These are phyloP conservation scores for Clarias laeviceps DNA, from an alignment of 2,797 vertebrate genomes.

Conservation along the genomic window DNA sequence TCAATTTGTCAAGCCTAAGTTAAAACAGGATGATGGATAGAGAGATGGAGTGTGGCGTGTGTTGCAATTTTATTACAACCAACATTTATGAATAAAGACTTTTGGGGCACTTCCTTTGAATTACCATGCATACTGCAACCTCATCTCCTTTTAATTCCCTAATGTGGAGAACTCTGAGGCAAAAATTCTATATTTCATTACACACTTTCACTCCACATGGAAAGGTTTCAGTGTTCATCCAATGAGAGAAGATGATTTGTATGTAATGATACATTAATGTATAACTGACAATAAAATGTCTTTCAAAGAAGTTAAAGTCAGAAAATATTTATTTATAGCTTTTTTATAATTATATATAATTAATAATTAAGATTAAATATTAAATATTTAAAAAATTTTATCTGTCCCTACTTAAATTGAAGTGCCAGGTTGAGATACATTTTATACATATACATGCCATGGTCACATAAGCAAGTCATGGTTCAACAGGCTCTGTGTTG, in stretches of 20 bases:
- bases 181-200: conserved; percentile 60
- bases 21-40: conserved; percentile 25
- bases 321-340: neutral
- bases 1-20: conserved; percentile 24
- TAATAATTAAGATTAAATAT: no score
- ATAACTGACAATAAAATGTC: neutral
- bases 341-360: neutral
- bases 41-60: neutral
- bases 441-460: neutral
- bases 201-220: conserved; percentile 60
- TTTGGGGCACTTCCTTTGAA: neutral
- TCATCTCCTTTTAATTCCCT: conserved; percentile 60
- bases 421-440: neutral
- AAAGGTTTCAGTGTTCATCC: neutral
- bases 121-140: conserved; percentile 55
- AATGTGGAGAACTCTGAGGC: conserved; percentile 62
- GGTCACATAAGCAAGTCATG: no score
- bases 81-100: conserved; percentile 14
- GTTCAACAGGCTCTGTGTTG: no score
- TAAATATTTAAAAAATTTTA: no score
- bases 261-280: neutral
- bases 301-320: neutral
- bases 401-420: neutral
- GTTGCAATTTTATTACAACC: conserved; percentile 2
- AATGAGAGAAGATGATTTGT: neutral